Evolutionary conservation across 2,888 invertebrate genomes (phyloP), one percentile per base, ranked within the genome.

Genomic region (Caenorhabditis zanzibari): DNA sequence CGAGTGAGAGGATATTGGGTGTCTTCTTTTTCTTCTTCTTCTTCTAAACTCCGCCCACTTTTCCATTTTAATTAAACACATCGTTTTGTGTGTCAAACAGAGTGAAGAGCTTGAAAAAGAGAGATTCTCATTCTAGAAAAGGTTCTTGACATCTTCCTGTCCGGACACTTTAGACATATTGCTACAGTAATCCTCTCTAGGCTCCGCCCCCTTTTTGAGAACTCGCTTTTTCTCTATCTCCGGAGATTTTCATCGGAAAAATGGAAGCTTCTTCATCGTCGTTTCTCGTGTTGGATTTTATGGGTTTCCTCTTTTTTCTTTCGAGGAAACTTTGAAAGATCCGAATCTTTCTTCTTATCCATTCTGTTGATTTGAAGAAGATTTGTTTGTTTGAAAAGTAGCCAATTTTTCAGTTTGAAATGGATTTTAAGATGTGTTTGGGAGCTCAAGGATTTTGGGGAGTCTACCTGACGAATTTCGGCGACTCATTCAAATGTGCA

Each of bases 31-130:
- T n/a, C 66, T 54, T 32, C 63, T 35, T 14, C 54, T 49, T 10
- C 41, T 49, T 19, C 1, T 5, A 59, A 35, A n/a, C 47, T 49
- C 61, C 73, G 41, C 64, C 54, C 74, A 54, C 63, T 66, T 66
- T 66, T 77, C 68, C 77, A 71, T 63, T 77, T 77, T 77, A 77
- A 77, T 77, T 77, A 77, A 77, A 77, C 77, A 64, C 56, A 49
- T 64, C 75, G 59, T 61, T 76, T 76, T 68, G 49, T 56, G 64
- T 54, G 64, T 74, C 64, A 64, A 63, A 54, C 28, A 54, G 64
- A 54, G 73, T 68, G 52, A 68, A 38, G 12, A 38, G 7, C 38
- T 38, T 12, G 35, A 54, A 54, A 26, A 24, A 38, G 19, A 14
- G 32, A 47, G 73, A 59, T 72, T 69, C 26, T 66, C 64, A 75